These are phyloP conservation scores for Yponomeuta evonymella DNA, from an alignment of 2,888 invertebrate species.

Conservation along the genomic window DNA sequence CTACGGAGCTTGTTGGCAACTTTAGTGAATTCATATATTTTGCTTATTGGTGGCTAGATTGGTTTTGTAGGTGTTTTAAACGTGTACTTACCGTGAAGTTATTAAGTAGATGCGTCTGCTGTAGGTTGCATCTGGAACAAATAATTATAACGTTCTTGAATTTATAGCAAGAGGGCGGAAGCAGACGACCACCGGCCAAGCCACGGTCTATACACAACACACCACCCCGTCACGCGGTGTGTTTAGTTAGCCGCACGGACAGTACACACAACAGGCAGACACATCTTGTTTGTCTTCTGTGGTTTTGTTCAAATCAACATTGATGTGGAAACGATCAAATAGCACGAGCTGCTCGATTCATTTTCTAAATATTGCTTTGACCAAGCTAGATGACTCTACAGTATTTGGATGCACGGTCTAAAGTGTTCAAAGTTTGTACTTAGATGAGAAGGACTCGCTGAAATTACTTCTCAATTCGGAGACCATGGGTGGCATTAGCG, in stretches of 20 bases:
- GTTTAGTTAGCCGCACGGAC: not conserved
- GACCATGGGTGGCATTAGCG: not conserved
- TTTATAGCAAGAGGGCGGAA: not conserved
- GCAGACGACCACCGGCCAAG: not conserved
- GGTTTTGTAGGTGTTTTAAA: not conserved
- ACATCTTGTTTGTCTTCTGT: not conserved
- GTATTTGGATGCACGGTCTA: not conserved
- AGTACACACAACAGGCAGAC: not conserved
- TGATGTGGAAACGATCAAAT: not conserved
- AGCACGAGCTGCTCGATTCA: not conserved
- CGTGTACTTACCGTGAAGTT: not conserved
- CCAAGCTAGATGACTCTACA: not conserved
- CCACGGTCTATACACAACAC: not conserved
- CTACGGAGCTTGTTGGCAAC: not conserved
- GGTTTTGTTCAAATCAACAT: not conserved
- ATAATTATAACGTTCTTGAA: not conserved
- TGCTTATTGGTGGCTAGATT: not conserved
- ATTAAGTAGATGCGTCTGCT: not conserved
- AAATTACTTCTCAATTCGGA: not conserved
- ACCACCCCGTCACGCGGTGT: not conserved
- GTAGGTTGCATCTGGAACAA: slow-evolving; percentile 6
- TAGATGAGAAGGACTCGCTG: not conserved
- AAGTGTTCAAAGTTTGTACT: not conserved
- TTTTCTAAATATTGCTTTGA: not conserved
- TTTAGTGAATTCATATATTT: not conserved